Base-by-base conservation (phyloP, 2,797 vertebrate species). In the Lacerta bilineata region DNA sequence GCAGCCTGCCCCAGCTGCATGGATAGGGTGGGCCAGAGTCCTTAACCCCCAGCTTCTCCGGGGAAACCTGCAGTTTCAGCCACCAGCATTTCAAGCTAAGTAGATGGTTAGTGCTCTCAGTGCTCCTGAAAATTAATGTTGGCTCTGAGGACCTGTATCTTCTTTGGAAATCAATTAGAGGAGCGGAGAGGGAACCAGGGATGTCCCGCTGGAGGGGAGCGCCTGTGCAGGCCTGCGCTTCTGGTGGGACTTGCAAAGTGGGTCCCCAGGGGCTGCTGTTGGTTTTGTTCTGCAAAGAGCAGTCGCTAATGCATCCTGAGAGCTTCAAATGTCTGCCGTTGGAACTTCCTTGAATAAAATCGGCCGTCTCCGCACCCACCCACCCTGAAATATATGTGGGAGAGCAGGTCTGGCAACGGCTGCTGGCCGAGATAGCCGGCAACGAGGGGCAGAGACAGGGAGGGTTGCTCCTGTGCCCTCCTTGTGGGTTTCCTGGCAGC, bases 271-370 rank as follows among this genome's bases (percentile, higher is more conserved):
- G 78, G 89, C 77, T 89, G 85, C 69, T 75, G 7, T 25, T 39
- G 41, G 25, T 87, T 91, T 41, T 59, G 80, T 71, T 82, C 72
- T 59, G 18, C 76, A 33, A 29, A 36, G 59, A 79, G 18, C 3
- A 33, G 50, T 75, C 25, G 10, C 86, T 33, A 4, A 88, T 76
- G 79, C 90, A 89, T 83, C 90, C 92, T 88, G 43, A 29, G 15
- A 78, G 9, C 86, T 88, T 61, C 84, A 88, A 46, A 80, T 29
- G 87, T 83, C 90, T 84, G 83, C 92, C 89, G 90, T 36, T 29
- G 15, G 64, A 59, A 33, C 7, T 8, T 2, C 39, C 43, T 64
- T 77, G 64, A 85, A 66, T 43, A 77, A 43, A n/a, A 77, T 25
- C 29, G 10, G 0, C 9, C 5, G 9, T 29, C 71, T n/a, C 27